Evolutionary conservation across 2,797 vertebrate species (phyloP).

Genomic region (Thalassophryne amazonica): DNA sequence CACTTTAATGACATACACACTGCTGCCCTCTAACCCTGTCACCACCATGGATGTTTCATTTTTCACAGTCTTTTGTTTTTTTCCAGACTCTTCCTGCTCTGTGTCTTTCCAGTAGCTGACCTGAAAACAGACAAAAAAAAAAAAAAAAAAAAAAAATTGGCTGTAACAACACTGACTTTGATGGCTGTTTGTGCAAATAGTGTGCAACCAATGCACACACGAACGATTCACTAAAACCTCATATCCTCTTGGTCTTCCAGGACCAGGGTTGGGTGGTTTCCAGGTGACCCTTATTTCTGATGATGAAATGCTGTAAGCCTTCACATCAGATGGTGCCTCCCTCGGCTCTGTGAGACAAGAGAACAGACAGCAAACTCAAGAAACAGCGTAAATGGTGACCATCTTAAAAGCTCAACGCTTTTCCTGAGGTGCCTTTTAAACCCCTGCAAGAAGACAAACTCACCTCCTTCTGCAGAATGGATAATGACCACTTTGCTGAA

Average conservation of each 20-base stretch:
- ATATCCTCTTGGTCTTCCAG: slow-evolving; percentile 91
- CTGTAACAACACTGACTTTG: too few relatives aligned
- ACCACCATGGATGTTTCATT: slow-evolving; percentile 89
- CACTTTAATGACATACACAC: slow-evolving; percentile 86
- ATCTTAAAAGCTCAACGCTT: background rate
- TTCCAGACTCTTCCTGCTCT: slow-evolving; percentile 87
- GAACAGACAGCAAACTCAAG: slow-evolving; percentile 27
- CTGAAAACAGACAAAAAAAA: slow-evolving; percentile 67
- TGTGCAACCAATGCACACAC: background rate
- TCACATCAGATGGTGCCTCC: slow-evolving; percentile 87
- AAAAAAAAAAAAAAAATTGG: background rate
- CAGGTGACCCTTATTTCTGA: slow-evolving; percentile 90
- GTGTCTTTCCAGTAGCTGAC: slow-evolving; percentile 90
- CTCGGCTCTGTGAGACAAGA: slow-evolving; percentile 87
- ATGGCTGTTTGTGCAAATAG: too few relatives aligned
- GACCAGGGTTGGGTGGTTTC: slow-evolving; percentile 88
- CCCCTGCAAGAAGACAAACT: slow-evolving; percentile 36
- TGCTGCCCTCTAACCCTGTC: slow-evolving; percentile 90
- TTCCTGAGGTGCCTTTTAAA: background rate
- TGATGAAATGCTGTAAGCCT: slow-evolving; percentile 86
- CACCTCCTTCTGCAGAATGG: slow-evolving; percentile 94
- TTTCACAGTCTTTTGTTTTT: slow-evolving; percentile 84
- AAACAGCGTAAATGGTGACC: background rate
- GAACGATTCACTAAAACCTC: slow-evolving; percentile 78
- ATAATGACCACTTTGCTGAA: slow-evolving; percentile 93